Percentiles rank a stretch among this genome's conserved stretches.
These are phyloP conservation scores for Standfussiana lucernea DNA, from an alignment of 2,888 invertebrate genomes.

Conservation along the genomic window DNA sequence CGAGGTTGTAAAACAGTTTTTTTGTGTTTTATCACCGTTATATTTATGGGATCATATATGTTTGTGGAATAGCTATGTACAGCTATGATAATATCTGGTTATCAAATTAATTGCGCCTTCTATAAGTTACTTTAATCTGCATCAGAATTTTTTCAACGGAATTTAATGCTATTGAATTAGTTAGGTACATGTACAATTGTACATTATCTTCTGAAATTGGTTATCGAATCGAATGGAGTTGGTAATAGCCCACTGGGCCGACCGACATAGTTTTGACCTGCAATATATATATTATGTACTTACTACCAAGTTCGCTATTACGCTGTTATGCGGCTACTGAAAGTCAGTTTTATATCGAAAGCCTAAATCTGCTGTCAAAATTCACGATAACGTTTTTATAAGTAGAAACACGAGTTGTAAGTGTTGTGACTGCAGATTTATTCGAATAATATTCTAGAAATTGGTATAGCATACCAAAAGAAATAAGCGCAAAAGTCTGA, in stretches of 20 bases:
- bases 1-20: constrained; percentile 18
- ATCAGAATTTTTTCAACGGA: background rate
- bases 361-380: background rate
- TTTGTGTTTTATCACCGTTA: background rate
- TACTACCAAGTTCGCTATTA: background rate
- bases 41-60: background rate
- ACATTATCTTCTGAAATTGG: no score
- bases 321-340: background rate
- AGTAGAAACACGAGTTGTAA: background rate
- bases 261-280: background rate
- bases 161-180: background rate
- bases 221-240: background rate
- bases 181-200: background rate
- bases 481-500: background rate
- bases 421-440: background rate
- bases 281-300: no score
- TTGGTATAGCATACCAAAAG: background rate
- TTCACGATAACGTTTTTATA: background rate
- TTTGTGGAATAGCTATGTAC: background rate
- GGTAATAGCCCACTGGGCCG: background rate
- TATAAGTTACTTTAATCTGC: background rate
- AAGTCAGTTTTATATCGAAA: background rate
- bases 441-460: background rate
- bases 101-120: constrained; percentile 3
- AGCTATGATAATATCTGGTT: constrained; percentile 2